Evolutionary conservation across 2,888 invertebrate species (phyloP).

Genomic region (Anodontia alba): DNA sequence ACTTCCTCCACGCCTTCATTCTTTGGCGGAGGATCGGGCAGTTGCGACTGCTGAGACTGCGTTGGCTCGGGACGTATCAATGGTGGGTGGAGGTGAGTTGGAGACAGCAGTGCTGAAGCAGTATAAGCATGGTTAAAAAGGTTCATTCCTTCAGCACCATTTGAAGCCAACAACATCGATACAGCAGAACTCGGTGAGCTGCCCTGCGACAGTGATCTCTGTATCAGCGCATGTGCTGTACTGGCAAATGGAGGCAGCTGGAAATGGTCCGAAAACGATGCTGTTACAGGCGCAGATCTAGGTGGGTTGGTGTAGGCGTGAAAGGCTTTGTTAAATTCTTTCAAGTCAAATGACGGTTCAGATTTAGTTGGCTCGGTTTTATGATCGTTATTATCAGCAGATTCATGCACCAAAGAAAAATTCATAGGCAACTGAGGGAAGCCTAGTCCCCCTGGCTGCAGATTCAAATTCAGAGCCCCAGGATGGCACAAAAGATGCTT

Average conservation of each 20-base stretch:
- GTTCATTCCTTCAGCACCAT: constrained; percentile 57
- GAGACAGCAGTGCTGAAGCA: constrained; percentile 49
- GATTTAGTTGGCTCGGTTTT: constrained; percentile 44
- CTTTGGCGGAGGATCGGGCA: constrained; percentile 8
- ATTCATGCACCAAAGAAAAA: constrained; percentile 27
- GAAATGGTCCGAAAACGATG: constrained; percentile 54
- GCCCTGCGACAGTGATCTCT: constrained; percentile 60
- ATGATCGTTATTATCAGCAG: constrained; percentile 38
- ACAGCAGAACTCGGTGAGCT: constrained; percentile 60
- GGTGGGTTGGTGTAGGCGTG: constrained; percentile 44
- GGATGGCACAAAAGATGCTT: constrained; percentile 78
- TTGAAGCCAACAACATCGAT: constrained; percentile 59
- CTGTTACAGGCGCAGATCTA: constrained; percentile 44
- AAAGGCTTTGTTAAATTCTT: constrained; percentile 59
- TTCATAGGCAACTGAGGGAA: constrained; percentile 54
- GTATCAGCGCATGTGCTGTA: constrained; percentile 59
- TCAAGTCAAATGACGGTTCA: constrained; percentile 40
- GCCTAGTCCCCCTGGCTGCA: constrained; percentile 50
- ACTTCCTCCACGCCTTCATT: constrained; percentile 62
- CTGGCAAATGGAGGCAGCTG: constrained; percentile 74
- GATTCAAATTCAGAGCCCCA: constrained; percentile 48
- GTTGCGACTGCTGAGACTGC: constrained; percentile 28
- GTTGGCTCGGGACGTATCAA: constrained; percentile 46
- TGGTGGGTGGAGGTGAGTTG: constrained; percentile 38
- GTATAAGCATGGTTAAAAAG: constrained; percentile 49